Conservation (phyloP, 2,888 invertebrate species). For the Ornithoptera alexandrae region DNA sequence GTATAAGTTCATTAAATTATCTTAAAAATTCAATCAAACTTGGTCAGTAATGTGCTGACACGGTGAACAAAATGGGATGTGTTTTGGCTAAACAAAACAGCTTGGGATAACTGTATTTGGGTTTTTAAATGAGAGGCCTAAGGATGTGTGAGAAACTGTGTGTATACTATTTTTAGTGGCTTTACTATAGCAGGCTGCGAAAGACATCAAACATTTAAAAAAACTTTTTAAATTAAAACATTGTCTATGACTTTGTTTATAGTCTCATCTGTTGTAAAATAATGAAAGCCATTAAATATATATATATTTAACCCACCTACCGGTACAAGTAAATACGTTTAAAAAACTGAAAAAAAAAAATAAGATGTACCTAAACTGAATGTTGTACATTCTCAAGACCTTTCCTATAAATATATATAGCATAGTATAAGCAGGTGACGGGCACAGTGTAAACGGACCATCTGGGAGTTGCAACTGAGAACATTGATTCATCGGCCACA, state of each 20-base stretch:
- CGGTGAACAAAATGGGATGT: constrained; percentile 18
- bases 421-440: constrained; percentile 30
- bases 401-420: constrained; percentile 28
- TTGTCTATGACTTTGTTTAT: neutral
- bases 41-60: constrained; percentile 1
- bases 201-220: too few relatives aligned
- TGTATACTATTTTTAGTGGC: constrained; percentile 22
- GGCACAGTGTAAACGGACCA: constrained; percentile 30
- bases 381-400: constrained; percentile 27
- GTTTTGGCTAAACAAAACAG: constrained; percentile 18
- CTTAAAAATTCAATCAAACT: constrained; percentile 25
- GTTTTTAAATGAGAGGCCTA: constrained; percentile 18
- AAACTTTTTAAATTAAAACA: too few relatives aligned
- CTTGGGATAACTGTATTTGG: constrained; percentile 25
- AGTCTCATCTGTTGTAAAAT: constrained; percentile 1
- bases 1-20: neutral
- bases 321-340: constrained; percentile 41
- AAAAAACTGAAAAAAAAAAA: constrained; percentile 14
- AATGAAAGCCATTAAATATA: constrained; percentile 16
- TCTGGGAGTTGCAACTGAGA: constrained; percentile 7
- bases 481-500: constrained; percentile 10
- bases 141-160: constrained; percentile 17
- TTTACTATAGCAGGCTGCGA: neutral
- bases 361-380: constrained; percentile 21
- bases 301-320: constrained; percentile 44